Percentiles rank a stretch among this genome's conserved stretches.
Conservation (phyloP, 2,113 vertebrate species). For the Antidorcas marsupialis region DNA sequence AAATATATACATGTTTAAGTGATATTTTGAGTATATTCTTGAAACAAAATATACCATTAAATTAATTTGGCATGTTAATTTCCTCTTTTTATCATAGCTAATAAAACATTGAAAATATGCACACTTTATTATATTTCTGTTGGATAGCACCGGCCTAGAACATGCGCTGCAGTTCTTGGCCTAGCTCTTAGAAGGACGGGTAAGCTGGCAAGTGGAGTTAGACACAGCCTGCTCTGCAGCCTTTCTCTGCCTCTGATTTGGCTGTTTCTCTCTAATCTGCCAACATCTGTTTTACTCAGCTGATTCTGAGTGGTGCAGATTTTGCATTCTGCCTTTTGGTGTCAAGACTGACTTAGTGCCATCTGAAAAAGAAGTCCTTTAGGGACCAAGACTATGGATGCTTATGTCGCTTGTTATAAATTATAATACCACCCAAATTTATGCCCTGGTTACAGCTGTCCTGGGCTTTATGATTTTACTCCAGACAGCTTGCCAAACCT, state of each 20-base stretch:
- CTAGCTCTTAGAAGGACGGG: fast-evolving
- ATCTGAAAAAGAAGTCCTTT: neutral
- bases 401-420: neutral
- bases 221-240: neutral
- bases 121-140: neutral
- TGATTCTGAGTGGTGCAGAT: neutral
- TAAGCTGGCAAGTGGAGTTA: neutral
- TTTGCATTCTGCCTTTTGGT: neutral
- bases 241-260: neutral
- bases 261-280: neutral
- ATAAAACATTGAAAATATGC: neutral
- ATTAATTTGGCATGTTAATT: neutral
- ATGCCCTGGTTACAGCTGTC: neutral
- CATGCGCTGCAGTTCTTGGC: neutral
- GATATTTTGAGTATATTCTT: neutral
- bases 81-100: neutral
- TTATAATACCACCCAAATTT: neutral
- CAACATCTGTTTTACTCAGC: neutral
- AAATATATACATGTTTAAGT: neutral
- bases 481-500: neutral
- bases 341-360: neutral
- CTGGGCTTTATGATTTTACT: neutral
- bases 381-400: neutral
- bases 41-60: neutral
- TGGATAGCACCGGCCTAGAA: neutral